Base-by-base conservation (phyloP, 2,113 vertebrate genomes). In the Cavia porcellus region DNA sequence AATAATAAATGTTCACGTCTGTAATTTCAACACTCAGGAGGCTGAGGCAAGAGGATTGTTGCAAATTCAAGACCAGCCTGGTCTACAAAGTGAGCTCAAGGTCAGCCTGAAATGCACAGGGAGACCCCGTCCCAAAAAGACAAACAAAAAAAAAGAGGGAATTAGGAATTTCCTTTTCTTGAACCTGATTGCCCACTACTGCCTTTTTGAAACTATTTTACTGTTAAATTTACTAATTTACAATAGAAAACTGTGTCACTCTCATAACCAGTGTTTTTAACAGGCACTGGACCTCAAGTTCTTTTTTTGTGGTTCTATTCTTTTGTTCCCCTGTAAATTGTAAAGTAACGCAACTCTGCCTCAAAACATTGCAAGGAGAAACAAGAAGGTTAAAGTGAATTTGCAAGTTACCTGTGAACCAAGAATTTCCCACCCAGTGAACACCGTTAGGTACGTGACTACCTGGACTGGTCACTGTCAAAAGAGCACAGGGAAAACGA, bases 351-450 rank as follows among this genome's bases (percentile, higher is more conserved):
- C 9, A 30, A 47, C 38, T 75, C 62, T 87, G n/a, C 50, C 87
- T 59, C 42, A 92, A 93, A 92, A 88, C 3, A 82, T 68, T 50
- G 19, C 75, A 85, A 87, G 50, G 70, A 70, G 94, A 93, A 6
- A 90, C 14, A 85, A 96, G 75, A 89, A 68, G 50, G 66, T 77
- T 14, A 93, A 50, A 64, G 83, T 50, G 32, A 93, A 91, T 86
- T 28, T 88, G 66, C 74, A 94, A 82, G 55, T 90, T 93, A 61
- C 83, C 66, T 70, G 57, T 55, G 57, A 92, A 96, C 96, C 77
- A 94, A 90, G 57, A 95, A 68, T 86, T 95, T 95, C 77, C 85
- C 25, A 91, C 45, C 19, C 57, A 82, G 28, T 47, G 62, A 90
- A 45, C 47, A 92, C 10, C 12, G 32, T n/a, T 25, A 93, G 83